Evolutionary conservation across 2,888 invertebrate genomes (phyloP).

Genomic region (Eupithecia insigniata): DNA sequence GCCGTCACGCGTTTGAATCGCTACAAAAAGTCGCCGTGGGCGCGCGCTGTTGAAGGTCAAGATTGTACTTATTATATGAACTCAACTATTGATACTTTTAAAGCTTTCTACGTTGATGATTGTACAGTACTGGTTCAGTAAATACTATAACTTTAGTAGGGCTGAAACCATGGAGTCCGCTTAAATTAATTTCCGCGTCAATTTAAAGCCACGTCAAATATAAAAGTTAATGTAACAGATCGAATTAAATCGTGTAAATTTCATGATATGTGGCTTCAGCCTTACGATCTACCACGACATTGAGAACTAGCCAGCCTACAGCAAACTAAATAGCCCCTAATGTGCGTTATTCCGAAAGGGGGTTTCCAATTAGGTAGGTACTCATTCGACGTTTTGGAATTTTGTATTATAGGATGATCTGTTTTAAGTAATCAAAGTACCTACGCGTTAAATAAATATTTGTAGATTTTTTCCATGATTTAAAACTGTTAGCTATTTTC

Average conservation of each 20-base stretch:
- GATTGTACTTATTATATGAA: neutral
- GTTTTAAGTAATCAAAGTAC: neutral
- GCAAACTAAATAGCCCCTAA: neutral
- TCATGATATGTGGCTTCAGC: neutral
- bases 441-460: neutral
- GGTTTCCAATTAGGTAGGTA: neutral
- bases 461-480: neutral
- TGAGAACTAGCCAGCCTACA: neutral
- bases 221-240: neutral
- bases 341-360: conserved; percentile 11
- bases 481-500: neutral
- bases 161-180: neutral
- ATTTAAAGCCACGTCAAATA: neutral
- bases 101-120: neutral
- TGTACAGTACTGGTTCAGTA: neutral
- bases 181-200: neutral
- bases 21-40: too few species aligned
- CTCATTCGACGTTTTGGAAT: neutral
- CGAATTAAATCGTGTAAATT: neutral
- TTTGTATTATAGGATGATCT: neutral
- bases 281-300: neutral
- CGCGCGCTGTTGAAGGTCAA: too few species aligned
- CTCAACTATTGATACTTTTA: too few species aligned
- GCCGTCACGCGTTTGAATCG: too few species aligned
- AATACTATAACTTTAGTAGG: neutral